These are phyloP conservation scores for Timema cristinae DNA, from an alignment of 2,888 invertebrate genomes.

Conservation along the genomic window DNA sequence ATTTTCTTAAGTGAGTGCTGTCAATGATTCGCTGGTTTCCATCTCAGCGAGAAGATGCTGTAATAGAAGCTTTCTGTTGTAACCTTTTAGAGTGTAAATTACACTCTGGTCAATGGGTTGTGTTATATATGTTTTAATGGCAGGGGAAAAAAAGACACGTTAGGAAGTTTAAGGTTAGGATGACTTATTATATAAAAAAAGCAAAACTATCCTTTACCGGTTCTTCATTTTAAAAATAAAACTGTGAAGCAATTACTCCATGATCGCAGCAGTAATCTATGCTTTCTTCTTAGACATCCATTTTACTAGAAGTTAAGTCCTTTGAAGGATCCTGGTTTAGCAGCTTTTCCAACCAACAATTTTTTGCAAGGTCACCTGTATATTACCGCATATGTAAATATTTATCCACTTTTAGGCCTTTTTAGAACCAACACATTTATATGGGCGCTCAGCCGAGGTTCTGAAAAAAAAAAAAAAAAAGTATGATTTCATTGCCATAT, in stretches of 20 bases:
- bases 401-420: neutral
- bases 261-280: neutral
- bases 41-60: no score
- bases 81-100: no score
- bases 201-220: neutral
- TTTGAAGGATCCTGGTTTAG: neutral
- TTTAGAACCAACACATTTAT: neutral
- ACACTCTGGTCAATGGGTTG: no score
- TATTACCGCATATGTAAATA: neutral
- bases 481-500: neutral
- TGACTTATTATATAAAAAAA: neutral
- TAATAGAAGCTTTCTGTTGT: no score
- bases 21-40: no score
- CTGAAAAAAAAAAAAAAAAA: conserved; percentile 9
- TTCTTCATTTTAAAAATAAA: neutral
- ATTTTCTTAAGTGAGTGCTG: no score
- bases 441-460: neutral
- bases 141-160: neutral
- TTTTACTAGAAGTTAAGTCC: neutral
- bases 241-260: neutral
- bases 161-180: neutral
- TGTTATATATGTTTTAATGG: neutral
- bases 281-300: neutral
- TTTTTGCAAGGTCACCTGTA: neutral
- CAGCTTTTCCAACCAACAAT: neutral